These are phyloP conservation scores for Pogoniulus pusillus DNA, from an alignment of 2,797 vertebrate genomes.

Conservation along the genomic window DNA sequence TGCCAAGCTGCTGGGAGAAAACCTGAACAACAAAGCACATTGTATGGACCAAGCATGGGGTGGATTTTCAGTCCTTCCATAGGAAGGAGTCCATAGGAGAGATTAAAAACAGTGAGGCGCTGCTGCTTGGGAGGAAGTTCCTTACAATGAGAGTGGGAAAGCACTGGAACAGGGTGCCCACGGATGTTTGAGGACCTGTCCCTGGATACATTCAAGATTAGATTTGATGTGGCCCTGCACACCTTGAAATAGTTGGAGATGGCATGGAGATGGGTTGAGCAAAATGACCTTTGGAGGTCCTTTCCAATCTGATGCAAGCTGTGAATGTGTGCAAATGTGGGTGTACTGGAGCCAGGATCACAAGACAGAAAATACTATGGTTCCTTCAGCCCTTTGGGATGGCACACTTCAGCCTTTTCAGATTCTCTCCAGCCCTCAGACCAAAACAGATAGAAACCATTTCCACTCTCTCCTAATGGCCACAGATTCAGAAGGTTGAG, in stretches of 20 bases:
- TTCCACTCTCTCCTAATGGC: background rate
- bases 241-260: too few species aligned
- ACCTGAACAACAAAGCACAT: background rate
- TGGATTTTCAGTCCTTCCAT: background rate
- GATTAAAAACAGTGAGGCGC: rapidly evolving
- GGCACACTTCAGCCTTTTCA: background rate
- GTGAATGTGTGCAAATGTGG: too few species aligned
- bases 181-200: too few species aligned
- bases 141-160: too few species aligned
- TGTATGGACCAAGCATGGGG: background rate
- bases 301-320: too few species aligned
- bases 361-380: rapidly evolving
- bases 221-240: too few species aligned
- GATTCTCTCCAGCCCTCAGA: background rate
- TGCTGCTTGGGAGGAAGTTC: background rate
- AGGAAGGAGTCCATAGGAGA: background rate
- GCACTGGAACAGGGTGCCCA: too few species aligned
- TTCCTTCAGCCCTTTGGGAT: background rate
- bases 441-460: background rate
- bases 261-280: too few species aligned
- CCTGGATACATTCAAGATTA: too few species aligned
- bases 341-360: background rate
- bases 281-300: too few species aligned
- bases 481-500: background rate
- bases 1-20: background rate